Evolutionary conservation across 2,113 vertebrate species (phyloP).

Genomic region (Verasper variegatus): DNA sequence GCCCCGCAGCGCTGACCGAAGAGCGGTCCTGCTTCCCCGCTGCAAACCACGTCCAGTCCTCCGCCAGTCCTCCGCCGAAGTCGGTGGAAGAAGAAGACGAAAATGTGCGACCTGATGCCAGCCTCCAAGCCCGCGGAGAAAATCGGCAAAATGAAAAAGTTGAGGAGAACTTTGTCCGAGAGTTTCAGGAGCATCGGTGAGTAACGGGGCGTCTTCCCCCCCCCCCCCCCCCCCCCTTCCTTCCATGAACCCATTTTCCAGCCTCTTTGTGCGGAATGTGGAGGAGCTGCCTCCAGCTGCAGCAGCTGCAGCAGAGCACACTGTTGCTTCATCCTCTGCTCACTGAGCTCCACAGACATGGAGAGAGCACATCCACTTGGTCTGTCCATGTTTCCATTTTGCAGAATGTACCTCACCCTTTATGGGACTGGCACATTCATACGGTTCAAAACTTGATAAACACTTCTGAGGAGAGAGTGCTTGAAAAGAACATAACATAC

Average conservation of each 20-base stretch:
- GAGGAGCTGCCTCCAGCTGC: conserved; percentile 23
- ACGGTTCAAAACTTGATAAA: not conserved
- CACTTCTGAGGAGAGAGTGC: too few species aligned
- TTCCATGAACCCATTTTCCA: not conserved
- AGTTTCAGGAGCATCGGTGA: conserved; percentile 96
- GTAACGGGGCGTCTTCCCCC: conserved; percentile 47
- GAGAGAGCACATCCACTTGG: conserved; percentile 17
- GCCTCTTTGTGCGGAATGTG: conserved; percentile 25
- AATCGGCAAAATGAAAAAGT: conserved; percentile 96
- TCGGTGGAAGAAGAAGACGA: not conserved
- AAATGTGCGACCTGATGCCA: conserved; percentile 87
- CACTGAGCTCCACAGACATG: conserved; percentile 7
- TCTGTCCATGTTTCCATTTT: not conserved
- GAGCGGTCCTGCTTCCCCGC: conserved; percentile 20
- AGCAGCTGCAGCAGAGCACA: conserved; percentile 18
- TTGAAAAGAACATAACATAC: too few species aligned
- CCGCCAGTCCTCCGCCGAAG: not conserved
- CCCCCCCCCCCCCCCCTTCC: not conserved
- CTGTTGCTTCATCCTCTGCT: conserved; percentile 21
- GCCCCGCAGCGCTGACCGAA: conserved; percentile 47
- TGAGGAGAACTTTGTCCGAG: conserved; percentile 97
- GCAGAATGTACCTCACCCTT: too few species aligned
- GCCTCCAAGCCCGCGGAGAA: conserved; percentile 85
- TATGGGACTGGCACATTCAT: not conserved
- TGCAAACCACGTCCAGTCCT: conserved; percentile 5